Percentiles rank a stretch among this genome's conserved stretches.
phyloP scores from a whole-genome alignment of 2,888 invertebrate genomes.

The Tiliacea citrago region DNA sequence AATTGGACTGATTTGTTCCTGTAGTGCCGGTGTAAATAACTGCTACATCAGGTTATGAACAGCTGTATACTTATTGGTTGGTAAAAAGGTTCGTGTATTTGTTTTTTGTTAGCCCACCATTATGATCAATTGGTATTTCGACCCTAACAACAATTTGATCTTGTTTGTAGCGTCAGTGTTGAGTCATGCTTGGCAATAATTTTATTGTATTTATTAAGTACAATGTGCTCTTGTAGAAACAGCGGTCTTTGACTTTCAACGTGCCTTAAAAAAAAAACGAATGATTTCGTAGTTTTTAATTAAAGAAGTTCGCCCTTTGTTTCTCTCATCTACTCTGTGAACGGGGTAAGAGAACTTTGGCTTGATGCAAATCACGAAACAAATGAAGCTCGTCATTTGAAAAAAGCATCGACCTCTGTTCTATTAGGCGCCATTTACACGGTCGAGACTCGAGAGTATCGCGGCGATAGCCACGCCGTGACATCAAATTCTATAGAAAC shows the following conservation, averaged over 20 bases:
- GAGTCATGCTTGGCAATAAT: constrained; percentile 35
- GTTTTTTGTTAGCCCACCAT: constrained; percentile 10
- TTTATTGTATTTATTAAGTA: constrained; percentile 17
- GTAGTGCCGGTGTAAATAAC: constrained; percentile 8
- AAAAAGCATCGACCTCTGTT: constrained; percentile 9
- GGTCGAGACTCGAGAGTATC: no score
- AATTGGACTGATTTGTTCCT: constrained; percentile 12
- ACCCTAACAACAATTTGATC: constrained; percentile 41
- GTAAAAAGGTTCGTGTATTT: neutral
- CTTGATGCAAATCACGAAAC: neutral
- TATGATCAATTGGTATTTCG: constrained; percentile 43
- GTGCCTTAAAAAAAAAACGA: neutral
- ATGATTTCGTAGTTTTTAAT: neutral
- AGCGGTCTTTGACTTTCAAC: constrained; percentile 8
- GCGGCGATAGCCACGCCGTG: no score
- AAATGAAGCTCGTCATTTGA: neutral
- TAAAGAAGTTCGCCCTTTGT: neutral
- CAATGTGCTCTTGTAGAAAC: neutral
- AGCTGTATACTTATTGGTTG: neutral
- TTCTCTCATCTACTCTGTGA: neutral
- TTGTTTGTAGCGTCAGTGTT: constrained; percentile 10
- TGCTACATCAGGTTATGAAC: neutral
- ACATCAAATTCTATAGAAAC: no score
- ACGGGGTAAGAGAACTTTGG: neutral
- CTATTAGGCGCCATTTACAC: neutral